Evolutionary conservation across 1,140 invertebrate genomes (phyloP), one percentile per base, ranked within the genome.

Genomic region (Ooceraea biroi): DNA sequence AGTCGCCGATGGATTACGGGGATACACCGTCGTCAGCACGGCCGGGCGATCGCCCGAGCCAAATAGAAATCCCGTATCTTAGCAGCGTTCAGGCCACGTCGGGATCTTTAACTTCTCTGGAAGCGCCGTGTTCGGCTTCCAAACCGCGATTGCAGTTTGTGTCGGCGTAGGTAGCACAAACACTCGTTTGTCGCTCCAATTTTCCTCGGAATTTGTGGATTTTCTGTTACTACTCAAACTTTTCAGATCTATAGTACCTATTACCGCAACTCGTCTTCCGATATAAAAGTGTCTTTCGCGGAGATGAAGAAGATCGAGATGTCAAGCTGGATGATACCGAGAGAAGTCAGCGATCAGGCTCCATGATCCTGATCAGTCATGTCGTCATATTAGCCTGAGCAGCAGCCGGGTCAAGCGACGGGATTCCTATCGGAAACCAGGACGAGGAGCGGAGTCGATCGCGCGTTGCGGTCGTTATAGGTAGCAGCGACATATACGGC

Each of bases 1-100:
- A 65, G 52, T 82, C 36, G 25, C 22, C 48, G 78, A 85, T 89
- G 63, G 86, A 88, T 88, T 83, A 78, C 83, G 65, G 3, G 58
- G 41, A 82, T 87, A 76, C 86, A 87, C 55, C 27, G 73, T 66
- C 58, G 48, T 44, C 8, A 25, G 4, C 36, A 61, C 55, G 82
- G 50, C 41, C 48, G 17, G 57, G 30, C 27, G 22, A 72, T 57
- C 17, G 66, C 27, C 22, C 10, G 7, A 11, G 5, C n/a, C 14
- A 27, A 58, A 80, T 57, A 44, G 27, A 69, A 78, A 78, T 78
- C 52, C 71, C 48, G 60, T 10, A 36, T 36, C 36, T 30, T 52
- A 7, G 12, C 46, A 11, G 11, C 17, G 36, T 58, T 71, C 27
- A 44, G 17, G 55, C 22, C 8, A 41, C 19, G 61, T 52, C 19